Percentiles rank a stretch among this genome's conserved stretches.
Conservation (phyloP, 1,140 invertebrate genomes). For the Zaprionus tsacasi region DNA sequence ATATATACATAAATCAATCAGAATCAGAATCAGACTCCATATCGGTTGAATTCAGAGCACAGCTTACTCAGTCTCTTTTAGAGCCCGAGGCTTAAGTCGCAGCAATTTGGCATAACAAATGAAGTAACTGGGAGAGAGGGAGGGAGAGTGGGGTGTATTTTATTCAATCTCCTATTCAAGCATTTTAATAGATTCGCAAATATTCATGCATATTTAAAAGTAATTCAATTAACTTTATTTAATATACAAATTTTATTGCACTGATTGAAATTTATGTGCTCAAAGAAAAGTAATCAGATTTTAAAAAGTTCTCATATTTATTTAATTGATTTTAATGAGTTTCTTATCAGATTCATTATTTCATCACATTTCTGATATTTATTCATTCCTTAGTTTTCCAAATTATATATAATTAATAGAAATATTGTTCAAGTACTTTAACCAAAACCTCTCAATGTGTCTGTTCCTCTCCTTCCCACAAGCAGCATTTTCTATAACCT, state of each 20-base stretch:
- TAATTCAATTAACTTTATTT: neutral
- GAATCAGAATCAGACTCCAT: neutral
- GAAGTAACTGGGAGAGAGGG: neutral
- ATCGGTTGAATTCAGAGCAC: neutral
- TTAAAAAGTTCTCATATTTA: no score
- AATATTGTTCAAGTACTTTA: neutral
- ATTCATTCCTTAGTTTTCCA: no score
- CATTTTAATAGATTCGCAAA: neutral
- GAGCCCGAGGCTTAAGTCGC: conserved; percentile 1
- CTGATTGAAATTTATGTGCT: neutral
- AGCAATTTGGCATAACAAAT: neutral
- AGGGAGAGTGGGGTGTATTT: neutral
- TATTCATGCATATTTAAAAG: neutral
- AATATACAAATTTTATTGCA: neutral
- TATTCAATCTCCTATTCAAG: neutral
- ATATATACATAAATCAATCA: neutral
- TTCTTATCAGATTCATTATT: no score
- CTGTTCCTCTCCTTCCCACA: neutral
- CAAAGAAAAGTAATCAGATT: neutral
- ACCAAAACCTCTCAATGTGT: neutral
- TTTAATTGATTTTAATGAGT: no score
- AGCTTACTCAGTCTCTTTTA: neutral
- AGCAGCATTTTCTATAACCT: neutral
- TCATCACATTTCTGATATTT: no score
- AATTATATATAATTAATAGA: no score